Conservation (phyloP, 2,888 invertebrate genomes). For the Corbicula japonica region DNA sequence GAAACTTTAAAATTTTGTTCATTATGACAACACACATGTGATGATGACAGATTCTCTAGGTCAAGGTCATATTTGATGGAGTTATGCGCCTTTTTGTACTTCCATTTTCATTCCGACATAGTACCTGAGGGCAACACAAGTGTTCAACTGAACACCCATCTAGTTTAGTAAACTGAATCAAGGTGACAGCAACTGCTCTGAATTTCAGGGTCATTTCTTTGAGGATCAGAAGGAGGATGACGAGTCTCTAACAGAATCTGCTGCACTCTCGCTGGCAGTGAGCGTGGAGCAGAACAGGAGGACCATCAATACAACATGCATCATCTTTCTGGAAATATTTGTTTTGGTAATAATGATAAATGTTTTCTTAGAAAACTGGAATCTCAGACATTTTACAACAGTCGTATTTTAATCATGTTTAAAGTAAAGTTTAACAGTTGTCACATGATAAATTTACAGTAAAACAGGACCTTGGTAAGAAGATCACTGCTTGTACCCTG, state of each 20-base stretch:
- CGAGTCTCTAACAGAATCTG: conserved; percentile 52
- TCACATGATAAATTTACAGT: not conserved
- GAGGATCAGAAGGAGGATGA: conserved; percentile 57
- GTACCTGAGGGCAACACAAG: not conserved
- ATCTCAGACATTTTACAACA: not conserved
- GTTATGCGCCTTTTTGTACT: not conserved
- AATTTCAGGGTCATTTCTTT: conserved; percentile 50
- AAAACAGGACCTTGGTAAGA: not conserved
- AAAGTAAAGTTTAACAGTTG: not conserved
- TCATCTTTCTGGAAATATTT: conserved; percentile 46
- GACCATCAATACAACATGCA: conserved; percentile 56
- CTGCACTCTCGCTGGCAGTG: conserved; percentile 43
- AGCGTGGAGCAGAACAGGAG: conserved; percentile 39
- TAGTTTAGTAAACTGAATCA: not conserved
- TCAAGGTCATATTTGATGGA: no score
- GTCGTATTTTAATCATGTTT: not conserved
- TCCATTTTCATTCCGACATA: not conserved
- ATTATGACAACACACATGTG: not conserved
- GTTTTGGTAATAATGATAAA: conserved; percentile 36
- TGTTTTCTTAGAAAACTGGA: not conserved
- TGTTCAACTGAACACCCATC: not conserved
- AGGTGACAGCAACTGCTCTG: not conserved
- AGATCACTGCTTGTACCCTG: not conserved
- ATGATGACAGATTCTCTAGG: not conserved
- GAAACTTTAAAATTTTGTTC: no score